Evolutionary conservation across 2,888 invertebrate genomes (phyloP).

Genomic region (Empis livida): DNA sequence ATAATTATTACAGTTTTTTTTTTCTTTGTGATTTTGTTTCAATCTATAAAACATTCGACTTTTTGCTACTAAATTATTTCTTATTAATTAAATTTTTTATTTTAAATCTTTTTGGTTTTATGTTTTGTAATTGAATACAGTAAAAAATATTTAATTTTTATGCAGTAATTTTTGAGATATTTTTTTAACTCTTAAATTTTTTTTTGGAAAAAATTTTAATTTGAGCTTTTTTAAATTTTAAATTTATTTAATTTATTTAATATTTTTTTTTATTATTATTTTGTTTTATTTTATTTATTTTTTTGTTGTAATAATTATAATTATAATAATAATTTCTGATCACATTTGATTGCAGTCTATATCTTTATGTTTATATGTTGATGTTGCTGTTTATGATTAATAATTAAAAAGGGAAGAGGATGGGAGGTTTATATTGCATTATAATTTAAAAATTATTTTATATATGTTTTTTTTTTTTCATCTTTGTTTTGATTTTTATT

Average conservation of each 20-base stretch:
- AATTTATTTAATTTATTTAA: background rate
- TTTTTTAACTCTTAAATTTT: no score
- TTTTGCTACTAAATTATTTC: constrained; percentile 9
- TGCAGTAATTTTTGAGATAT: background rate
- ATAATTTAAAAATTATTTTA: no score
- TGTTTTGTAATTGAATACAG: background rate
- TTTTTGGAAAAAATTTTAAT: no score
- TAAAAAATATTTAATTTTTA: background rate
- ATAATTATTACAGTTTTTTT: background rate
- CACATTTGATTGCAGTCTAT: constrained; percentile 38
- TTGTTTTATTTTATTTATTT: constrained; percentile 7
- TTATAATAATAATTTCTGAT: constrained; percentile 32
- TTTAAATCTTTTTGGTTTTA: no score
- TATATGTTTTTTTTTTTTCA: no score
- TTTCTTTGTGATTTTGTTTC: no score
- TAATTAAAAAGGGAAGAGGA: no score
- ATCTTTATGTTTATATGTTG: constrained; percentile 7
- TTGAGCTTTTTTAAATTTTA: no score
- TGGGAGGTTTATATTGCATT: no score
- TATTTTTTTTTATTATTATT: constrained; percentile 1
- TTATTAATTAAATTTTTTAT: constrained; percentile 3
- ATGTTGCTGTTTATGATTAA: no score
- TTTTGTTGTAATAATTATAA: constrained; percentile 12
- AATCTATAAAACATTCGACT: constrained; percentile 13
- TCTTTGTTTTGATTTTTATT: no score